Percentiles rank a stretch among this genome's conserved stretches.
These are phyloP conservation scores for Geophilus truncorum DNA, from an alignment of 2,888 invertebrate species.

Conservation along the genomic window DNA sequence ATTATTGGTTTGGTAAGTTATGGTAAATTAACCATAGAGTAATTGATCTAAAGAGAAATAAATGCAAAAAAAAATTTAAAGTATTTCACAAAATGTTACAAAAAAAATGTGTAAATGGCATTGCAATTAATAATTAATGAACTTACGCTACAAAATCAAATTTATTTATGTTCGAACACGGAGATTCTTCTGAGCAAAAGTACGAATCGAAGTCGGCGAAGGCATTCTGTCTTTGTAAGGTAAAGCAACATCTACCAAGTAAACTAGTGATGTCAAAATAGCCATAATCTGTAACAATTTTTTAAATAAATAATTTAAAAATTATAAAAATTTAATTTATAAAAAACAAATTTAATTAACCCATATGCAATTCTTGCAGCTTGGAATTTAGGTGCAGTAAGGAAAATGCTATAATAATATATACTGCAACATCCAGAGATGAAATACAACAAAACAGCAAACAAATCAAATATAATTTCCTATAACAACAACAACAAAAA, in stretches of 20 bases:
- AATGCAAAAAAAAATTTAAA: too few relatives aligned
- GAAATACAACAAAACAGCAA: not conserved
- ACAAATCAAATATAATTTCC: not conserved
- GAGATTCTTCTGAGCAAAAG: not conserved
- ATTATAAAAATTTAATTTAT: not conserved
- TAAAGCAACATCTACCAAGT: not conserved
- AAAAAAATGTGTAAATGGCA: too few relatives aligned
- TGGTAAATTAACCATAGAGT: too few relatives aligned
- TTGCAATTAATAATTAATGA: too few relatives aligned
- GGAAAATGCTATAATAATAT: not conserved
- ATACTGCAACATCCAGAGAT: not conserved
- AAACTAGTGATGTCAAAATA: not conserved
- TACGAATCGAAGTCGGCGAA: not conserved
- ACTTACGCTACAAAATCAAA: too few relatives aligned
- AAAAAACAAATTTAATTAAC: too few relatives aligned
- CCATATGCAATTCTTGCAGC: not conserved
- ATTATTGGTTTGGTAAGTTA: too few relatives aligned
- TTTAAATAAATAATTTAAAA: not conserved
- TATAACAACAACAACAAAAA: not conserved
- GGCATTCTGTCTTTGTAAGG: not conserved
- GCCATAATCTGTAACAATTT: not conserved
- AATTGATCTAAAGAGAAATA: too few relatives aligned
- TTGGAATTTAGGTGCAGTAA: not conserved
- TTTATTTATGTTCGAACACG: not conserved
- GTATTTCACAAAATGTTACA: too few relatives aligned